Conservation (phyloP, 2,888 invertebrate genomes). For the Trachelus stipa region DNA sequence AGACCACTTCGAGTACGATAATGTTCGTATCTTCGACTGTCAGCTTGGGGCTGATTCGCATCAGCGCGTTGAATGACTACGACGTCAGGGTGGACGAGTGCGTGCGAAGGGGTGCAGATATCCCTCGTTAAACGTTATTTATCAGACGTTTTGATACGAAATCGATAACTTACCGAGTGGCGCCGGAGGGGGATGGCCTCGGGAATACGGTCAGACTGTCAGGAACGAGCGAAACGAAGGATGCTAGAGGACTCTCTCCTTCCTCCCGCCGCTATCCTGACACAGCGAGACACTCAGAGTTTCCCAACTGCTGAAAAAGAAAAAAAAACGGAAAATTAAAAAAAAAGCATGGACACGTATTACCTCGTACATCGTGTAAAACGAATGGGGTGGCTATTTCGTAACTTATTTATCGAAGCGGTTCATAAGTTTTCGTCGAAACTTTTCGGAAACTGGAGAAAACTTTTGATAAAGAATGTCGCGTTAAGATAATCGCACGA, state of each 20-base stretch:
- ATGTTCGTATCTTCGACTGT: background rate
- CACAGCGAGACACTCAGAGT: background rate
- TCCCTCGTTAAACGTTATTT: constrained; percentile 38
- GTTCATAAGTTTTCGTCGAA: background rate
- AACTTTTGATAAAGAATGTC: background rate
- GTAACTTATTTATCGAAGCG: constrained; percentile 3
- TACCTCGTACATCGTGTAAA: background rate
- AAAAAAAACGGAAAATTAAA: constrained; percentile 3
- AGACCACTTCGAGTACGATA: background rate
- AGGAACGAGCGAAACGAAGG: background rate
- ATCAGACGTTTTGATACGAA: constrained; percentile 29
- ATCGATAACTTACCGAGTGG: constrained; percentile 27
- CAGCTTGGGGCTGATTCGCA: constrained; percentile 7
- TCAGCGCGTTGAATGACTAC: background rate
- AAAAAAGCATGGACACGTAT: background rate
- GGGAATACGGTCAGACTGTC: constrained; percentile 10
- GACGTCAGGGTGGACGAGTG: background rate
- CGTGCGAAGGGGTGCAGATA: background rate
- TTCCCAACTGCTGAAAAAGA: constrained; percentile 11
- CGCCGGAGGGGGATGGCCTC: background rate
- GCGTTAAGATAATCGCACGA: background rate
- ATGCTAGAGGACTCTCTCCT: background rate
- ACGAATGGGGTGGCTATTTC: background rate
- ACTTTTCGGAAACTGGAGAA: background rate
- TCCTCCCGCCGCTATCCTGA: background rate